These are phyloP conservation scores for Epizoanthus rinbou DNA, from an alignment of 92 coral and sea anemone species.

Conservation along the genomic window DNA sequence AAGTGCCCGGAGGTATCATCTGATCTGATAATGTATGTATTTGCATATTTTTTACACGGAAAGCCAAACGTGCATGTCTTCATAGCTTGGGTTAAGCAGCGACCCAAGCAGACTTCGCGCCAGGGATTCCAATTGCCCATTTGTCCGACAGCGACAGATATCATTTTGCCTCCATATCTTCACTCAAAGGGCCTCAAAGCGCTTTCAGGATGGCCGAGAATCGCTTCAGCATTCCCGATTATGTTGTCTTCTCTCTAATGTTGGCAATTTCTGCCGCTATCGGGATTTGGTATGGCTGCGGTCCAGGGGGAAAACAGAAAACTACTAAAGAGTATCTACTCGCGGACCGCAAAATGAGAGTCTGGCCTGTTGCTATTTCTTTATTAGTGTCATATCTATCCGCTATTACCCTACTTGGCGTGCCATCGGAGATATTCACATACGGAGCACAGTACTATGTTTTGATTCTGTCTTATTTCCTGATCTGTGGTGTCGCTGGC, in stretches of 20 bases:
- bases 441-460: conserved; percentile 92
- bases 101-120: too few relatives aligned
- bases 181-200: too few relatives aligned
- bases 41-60: too few relatives aligned
- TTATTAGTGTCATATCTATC: conserved; percentile 84
- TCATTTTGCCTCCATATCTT: too few relatives aligned
- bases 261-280: conserved; percentile 81
- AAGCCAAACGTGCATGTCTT: too few relatives aligned
- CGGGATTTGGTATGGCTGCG: conserved; percentile 89
- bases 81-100: too few relatives aligned
- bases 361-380: conserved; percentile 81
- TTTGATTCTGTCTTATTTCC: conserved; percentile 69
- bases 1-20: too few relatives aligned
- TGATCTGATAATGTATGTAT: too few relatives aligned
- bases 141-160: too few relatives aligned
- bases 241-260: conserved; percentile 82
- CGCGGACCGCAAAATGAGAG: conserved; percentile 76
- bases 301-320: conserved; percentile 87
- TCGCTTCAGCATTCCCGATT: conserved; percentile 73
- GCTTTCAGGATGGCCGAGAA: too few relatives aligned
- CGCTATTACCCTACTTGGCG: conserved; percentile 90
- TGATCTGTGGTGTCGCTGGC: conserved; percentile 69
- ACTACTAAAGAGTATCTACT: conserved; percentile 84
- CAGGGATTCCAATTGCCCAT: too few relatives aligned
- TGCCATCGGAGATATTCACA: conserved; percentile 91